These are phyloP conservation scores for Amazona vittata DNA, from an alignment of 2,113 vertebrate species.

Conservation along the genomic window DNA sequence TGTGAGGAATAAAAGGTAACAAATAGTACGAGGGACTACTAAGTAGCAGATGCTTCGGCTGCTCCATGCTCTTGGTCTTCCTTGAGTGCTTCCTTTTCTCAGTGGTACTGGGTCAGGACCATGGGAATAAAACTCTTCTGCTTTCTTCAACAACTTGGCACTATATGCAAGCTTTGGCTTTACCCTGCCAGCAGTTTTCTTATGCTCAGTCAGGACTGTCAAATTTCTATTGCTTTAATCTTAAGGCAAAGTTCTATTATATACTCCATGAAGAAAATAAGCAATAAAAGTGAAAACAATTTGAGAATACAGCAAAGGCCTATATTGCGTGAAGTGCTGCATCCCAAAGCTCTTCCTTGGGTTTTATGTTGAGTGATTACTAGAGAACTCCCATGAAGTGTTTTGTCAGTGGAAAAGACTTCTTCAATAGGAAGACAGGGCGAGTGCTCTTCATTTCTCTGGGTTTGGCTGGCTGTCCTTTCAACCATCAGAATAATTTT, in stretches of 20 bases:
- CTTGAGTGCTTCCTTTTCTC: background rate
- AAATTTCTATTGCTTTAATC: background rate
- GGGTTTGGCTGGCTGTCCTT: background rate
- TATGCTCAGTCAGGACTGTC: background rate
- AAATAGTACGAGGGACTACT: background rate
- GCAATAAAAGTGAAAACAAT: background rate
- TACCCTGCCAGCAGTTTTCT: background rate
- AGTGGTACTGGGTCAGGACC: background rate
- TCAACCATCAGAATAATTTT: background rate
- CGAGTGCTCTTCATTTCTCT: background rate
- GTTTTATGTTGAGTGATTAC: background rate
- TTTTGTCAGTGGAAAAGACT: background rate
- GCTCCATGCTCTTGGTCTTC: fast-evolving
- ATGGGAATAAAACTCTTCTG: background rate
- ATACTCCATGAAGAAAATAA: background rate
- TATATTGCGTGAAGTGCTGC: fast-evolving
- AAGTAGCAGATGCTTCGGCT: background rate
- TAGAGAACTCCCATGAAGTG: background rate
- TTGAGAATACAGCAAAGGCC: background rate
- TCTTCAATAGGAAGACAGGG: background rate
- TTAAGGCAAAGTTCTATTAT: background rate
- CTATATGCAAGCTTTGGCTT: background rate
- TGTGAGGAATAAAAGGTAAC: background rate
- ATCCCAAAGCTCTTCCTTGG: background rate
- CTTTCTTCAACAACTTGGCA: background rate